phyloP scores from a whole-genome alignment of 2,113 vertebrate species.

The Myotis yumanensis region DNA sequence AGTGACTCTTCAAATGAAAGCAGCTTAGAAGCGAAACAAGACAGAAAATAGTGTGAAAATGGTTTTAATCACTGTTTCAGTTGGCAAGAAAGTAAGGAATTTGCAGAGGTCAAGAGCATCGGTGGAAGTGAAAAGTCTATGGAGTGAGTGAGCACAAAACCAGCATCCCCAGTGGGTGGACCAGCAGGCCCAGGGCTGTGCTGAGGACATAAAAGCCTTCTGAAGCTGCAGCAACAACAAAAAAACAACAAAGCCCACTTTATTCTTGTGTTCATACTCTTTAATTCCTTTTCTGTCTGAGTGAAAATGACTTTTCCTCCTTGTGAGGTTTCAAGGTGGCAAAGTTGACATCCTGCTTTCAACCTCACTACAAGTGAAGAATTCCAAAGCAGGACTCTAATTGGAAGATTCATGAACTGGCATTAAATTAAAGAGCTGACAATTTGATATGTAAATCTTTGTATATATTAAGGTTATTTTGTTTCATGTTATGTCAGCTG shows the following conservation, averaged over 20 bases:
- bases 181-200: neutral
- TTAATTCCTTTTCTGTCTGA: neutral
- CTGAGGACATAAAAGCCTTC: neutral
- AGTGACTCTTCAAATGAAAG: neutral
- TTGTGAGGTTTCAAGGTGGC: neutral
- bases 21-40: neutral
- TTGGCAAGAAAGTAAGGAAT: neutral
- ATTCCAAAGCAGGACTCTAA: neutral
- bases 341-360: neutral
- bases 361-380: neutral
- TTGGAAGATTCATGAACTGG: neutral
- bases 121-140: neutral
- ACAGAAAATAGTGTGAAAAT: conserved; percentile 12
- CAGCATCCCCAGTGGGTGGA: accelerated
- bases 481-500: neutral
- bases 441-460: neutral
- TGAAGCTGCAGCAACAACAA: neutral
- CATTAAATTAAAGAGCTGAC: neutral
- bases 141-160: neutral
- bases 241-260: neutral
- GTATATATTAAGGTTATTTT: neutral
- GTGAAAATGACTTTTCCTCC: neutral
- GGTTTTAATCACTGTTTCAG: neutral
- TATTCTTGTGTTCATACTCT: neutral
- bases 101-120: neutral